Conservation (phyloP, 2,888 invertebrate species). For the Syrista parreyssii region DNA sequence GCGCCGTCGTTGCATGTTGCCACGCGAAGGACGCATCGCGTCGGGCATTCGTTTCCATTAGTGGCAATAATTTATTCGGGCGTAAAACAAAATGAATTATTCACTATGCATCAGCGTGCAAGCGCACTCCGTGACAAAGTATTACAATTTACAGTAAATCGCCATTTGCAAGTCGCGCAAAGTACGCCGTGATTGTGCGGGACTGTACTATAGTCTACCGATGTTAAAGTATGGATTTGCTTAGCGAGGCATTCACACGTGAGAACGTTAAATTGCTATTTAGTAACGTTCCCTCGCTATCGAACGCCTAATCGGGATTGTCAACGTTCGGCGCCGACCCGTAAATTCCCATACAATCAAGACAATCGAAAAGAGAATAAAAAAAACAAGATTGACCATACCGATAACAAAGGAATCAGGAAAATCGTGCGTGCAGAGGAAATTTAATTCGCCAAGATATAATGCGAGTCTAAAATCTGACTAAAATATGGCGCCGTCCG, state of each 20-base stretch:
- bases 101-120: slow-evolving; percentile 31
- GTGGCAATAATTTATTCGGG: slow-evolving; percentile 35
- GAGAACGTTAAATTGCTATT: neutral
- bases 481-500: neutral
- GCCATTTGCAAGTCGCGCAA: slow-evolving; percentile 38
- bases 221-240: neutral
- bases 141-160: slow-evolving; percentile 38
- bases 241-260: neutral
- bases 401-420: neutral
- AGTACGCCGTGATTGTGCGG: neutral
- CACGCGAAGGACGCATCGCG: neutral
- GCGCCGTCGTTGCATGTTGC: neutral
- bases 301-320: neutral
- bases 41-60: neutral
- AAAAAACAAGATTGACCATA: too few relatives aligned
- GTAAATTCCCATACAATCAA: neutral
- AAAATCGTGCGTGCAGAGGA: neutral
- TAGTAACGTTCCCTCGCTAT: neutral
- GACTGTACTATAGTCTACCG: neutral
- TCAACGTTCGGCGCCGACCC: neutral
- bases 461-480: neutral
- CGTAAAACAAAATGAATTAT: slow-evolving; percentile 43
- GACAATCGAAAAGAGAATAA: neutral
- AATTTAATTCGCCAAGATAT: neutral
- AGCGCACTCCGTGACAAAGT: slow-evolving; percentile 38